Evolutionary conservation across 2,888 invertebrate species (phyloP).

Genomic region (Nemapogon koenigi): DNA sequence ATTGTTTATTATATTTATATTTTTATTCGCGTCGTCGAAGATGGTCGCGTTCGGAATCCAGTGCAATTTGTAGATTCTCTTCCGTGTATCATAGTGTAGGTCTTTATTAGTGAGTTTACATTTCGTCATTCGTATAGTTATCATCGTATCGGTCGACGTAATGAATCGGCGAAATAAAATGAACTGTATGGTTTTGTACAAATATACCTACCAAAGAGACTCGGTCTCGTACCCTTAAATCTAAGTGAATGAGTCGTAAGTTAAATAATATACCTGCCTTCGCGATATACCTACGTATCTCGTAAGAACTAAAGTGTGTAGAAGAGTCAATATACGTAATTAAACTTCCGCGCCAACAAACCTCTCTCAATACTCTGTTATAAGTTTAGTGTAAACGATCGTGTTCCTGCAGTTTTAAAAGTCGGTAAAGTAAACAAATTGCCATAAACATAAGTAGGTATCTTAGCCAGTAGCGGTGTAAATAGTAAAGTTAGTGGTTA

Average conservation of each 20-base stretch:
- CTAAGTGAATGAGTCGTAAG: constrained; percentile 60
- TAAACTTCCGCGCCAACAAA: constrained; percentile 10
- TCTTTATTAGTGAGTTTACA: constrained; percentile 50
- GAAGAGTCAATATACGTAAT: constrained; percentile 5
- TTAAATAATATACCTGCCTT: constrained; percentile 44
- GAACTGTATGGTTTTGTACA: constrained; percentile 58
- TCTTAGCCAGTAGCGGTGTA: constrained; percentile 56
- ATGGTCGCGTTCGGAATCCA: constrained; percentile 61
- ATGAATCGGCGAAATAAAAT: constrained; percentile 41
- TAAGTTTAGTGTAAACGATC: constrained; percentile 63
- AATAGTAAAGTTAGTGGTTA: constrained; percentile 50
- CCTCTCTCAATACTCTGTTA: constrained; percentile 52
- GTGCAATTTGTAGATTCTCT: constrained; percentile 66
- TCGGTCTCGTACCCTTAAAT: constrained; percentile 65
- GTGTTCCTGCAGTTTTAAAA: constrained; percentile 64
- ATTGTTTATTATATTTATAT: constrained; percentile 45
- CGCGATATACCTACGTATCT: constrained; percentile 1
- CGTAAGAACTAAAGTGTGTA: constrained; percentile 5
- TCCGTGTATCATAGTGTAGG: constrained; percentile 61
- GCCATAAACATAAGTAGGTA: constrained; percentile 65
- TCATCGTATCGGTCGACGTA: constrained; percentile 31
- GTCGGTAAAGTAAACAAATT: constrained; percentile 65
- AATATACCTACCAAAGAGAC: constrained; percentile 68
- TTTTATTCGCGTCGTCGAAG: constrained; percentile 57
- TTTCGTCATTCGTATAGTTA: not conserved